phyloP scores from a whole-genome alignment of 2,797 vertebrate species.

The Mus minutoides region DNA sequence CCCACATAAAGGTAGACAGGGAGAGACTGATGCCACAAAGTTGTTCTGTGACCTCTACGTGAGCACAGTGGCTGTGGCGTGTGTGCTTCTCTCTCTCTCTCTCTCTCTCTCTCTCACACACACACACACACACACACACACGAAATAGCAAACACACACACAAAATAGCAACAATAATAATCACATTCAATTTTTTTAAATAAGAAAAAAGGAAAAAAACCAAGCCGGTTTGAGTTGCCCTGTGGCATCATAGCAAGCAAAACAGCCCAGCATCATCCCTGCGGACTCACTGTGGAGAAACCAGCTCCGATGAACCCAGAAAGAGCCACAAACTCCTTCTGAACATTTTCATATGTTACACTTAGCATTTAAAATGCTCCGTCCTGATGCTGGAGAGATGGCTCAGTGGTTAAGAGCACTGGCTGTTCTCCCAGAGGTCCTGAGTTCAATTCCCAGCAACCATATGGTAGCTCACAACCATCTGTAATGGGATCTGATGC shows the following conservation, averaged over 20 bases:
- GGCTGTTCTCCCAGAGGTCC: too few species aligned
- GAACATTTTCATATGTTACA: conserved; percentile 41
- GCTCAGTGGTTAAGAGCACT: too few species aligned
- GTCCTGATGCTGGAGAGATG: neutral
- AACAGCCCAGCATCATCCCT: neutral
- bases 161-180: neutral
- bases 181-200: neutral
- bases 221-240: neutral
- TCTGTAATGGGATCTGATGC: neutral
- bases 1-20: neutral
- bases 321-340: conserved; percentile 4
- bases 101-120: neutral
- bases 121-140: neutral
- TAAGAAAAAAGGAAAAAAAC: neutral
- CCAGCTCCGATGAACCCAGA: conserved; percentile 9
- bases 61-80: neutral
- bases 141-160: neutral
- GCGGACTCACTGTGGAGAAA: neutral
- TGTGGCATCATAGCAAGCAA: neutral
- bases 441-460: neutral
- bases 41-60: neutral
- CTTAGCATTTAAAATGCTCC: conserved; percentile 8
- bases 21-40: neutral
- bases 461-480: neutral
- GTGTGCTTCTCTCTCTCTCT: neutral